phyloP scores from a whole-genome alignment of 1,140 invertebrate genomes.

The Meloidogyne chitwoodi region DNA sequence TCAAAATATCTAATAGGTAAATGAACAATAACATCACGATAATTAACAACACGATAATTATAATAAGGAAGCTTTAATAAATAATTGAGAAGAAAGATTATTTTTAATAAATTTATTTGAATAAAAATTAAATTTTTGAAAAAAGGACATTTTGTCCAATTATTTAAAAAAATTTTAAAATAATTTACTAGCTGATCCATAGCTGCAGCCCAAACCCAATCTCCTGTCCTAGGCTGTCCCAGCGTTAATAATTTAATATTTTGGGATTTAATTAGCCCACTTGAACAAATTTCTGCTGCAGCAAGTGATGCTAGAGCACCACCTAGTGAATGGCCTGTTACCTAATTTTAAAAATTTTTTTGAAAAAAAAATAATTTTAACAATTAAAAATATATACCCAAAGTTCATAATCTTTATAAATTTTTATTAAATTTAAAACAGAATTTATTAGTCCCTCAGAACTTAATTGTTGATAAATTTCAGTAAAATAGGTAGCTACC shows the following conservation, averaged over 20 bases:
- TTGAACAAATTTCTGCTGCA: slow-evolving; percentile 28
- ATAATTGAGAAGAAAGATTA: neutral
- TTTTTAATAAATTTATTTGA: neutral
- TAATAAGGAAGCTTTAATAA: neutral
- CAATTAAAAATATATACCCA: slow-evolving; percentile 8
- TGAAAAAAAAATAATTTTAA: neutral
- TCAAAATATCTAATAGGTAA: slow-evolving; percentile 33
- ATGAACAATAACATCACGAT: slow-evolving; percentile 38
- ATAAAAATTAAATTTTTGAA: neutral
- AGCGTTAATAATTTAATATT: slow-evolving; percentile 43
- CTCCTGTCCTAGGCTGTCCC: slow-evolving; percentile 45
- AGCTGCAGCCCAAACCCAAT: slow-evolving; percentile 32
- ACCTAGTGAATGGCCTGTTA: slow-evolving; percentile 28
- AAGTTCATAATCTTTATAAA: slow-evolving; percentile 11
- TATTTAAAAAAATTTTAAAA: neutral
- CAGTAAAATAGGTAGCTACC: slow-evolving; percentile 6
- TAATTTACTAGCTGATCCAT: slow-evolving; percentile 23
- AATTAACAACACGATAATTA: slow-evolving; percentile 40
- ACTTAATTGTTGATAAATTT: slow-evolving; percentile 8
- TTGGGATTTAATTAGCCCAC: slow-evolving; percentile 12
- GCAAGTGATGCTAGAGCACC: slow-evolving; percentile 21
- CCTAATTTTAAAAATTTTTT: neutral
- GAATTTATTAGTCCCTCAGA: neutral
- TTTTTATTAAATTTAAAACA: neutral
- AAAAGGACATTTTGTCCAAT: neutral